phyloP scores from a whole-genome alignment of 1,140 invertebrate genomes.

The Nylanderia fulva region DNA sequence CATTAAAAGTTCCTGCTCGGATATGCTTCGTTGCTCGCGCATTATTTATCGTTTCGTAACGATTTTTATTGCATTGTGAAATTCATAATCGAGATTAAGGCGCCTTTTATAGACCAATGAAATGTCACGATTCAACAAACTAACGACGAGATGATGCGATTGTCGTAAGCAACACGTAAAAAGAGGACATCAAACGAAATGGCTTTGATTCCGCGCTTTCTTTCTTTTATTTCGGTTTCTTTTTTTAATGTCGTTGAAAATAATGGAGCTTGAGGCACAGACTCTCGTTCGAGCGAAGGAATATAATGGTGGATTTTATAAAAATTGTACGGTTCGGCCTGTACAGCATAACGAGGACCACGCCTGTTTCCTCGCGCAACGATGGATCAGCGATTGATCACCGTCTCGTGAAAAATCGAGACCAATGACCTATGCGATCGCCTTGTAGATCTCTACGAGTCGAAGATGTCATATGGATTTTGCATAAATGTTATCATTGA shows the following conservation, averaged over 20 bases:
- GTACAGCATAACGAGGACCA: slow-evolving; percentile 45
- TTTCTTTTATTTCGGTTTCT: slow-evolving; percentile 13
- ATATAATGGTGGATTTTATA: slow-evolving; percentile 59
- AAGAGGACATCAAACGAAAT: neutral
- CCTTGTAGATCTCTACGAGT: neutral
- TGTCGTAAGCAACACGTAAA: slow-evolving; percentile 53
- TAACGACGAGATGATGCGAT: slow-evolving; percentile 50
- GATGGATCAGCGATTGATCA: slow-evolving; percentile 41
- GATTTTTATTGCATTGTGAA: neutral
- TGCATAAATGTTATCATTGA: slow-evolving; percentile 29
- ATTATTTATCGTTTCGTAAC: neutral
- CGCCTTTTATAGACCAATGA: slow-evolving; percentile 15
- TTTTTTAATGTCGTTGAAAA: slow-evolving; percentile 53
- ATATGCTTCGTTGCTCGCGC: neutral
- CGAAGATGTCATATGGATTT: slow-evolving; percentile 29
- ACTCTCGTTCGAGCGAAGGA: slow-evolving; percentile 51
- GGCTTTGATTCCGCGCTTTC: slow-evolving; percentile 27
- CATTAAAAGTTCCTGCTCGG: neutral
- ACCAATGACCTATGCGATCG: slow-evolving; percentile 22
- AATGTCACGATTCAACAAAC: slow-evolving; percentile 59
- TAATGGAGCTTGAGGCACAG: slow-evolving; percentile 35
- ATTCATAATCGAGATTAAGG: slow-evolving; percentile 22
- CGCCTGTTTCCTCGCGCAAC: slow-evolving; percentile 40
- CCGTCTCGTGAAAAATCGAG: slow-evolving; percentile 46
- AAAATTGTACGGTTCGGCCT: slow-evolving; percentile 44